Base-by-base conservation (phyloP, 2,888 invertebrate species). In the Abrostola triplasia region DNA sequence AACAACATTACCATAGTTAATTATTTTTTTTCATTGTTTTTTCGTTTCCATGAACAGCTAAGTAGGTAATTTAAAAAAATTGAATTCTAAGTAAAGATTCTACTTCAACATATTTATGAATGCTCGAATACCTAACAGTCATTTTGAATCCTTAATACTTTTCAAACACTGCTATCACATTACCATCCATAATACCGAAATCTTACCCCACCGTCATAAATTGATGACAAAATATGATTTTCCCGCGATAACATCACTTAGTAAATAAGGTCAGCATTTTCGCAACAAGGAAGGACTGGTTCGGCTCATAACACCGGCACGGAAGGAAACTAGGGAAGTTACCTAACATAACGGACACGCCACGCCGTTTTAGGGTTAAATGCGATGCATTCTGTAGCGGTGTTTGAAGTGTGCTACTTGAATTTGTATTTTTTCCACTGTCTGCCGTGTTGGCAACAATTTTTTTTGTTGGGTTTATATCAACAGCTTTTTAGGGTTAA, bases 301-400 rank as follows among this genome's bases (percentile, higher is more conserved):
- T 62, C 76, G 61, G 60, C 60, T 50, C 71, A 56, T 73, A 76
- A 73, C 71, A 58, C 72, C 59, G 64, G 60, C 47, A 35, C 74
- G 77, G 77, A 77, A 77, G 77, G 75, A 79, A 77, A 70, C 77
- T 52, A 38, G 62, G 63, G 74, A 67, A 67, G 74, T 77, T 77
- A 77, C 70, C 67, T 68, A 77, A 77, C 77, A 57, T 7, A 37
- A 9, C 58, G 61, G 70, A 77, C 77, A 77, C 80, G 77, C 77
- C 62, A 77, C 73, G 54, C 50, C 48, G 50, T 50, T 58, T 67
- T 53, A 63, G 62, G 69, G 66, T 57, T 69, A 56, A 71, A 61
- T 64, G 59, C 41, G 56, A 67, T 59, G 48, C 36, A 44, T 37
- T 49, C 41, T 57, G 10, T 37, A 24, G 24, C 24, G 24, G 24